Base-by-base conservation (phyloP, 2,113 vertebrate species). In the Camelus bactrianus region DNA sequence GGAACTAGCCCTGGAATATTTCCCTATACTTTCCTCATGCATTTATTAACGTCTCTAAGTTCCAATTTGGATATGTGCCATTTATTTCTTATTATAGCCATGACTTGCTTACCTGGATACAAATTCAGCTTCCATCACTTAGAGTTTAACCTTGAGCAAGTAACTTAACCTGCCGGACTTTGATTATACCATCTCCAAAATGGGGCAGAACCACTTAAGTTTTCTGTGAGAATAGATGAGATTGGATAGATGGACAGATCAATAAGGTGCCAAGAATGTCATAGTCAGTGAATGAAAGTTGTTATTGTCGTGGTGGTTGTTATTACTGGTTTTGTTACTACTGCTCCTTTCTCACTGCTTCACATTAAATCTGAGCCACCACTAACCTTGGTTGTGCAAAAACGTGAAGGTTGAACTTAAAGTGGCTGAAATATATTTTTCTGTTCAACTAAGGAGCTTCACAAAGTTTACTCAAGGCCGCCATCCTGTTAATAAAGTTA, bases 371-470 rank as follows among this genome's bases (percentile, higher is more conserved):
- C 20, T 80, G n/a, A 89, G 32, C 54, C 64, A 69, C 26, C 50
- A 9, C 17, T 22, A 62, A 62, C 26, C 14, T 88, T 90, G 22
- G 16, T 54, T 48, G n/a, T 52, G 24, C 70, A 83, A 81, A 81
- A 56, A 26, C 50, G 52, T 79, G 69, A 94, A 77, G 6, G 64
- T 56, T 79, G 50, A 83, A 64, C 6, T 84, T 77, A 46, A 84
- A 19, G 32, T 70, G 26, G 9, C 38, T 64, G 24, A 94, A 89
- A 76, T 56, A 1, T 28, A 72, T 60, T 85, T 86, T 91, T 77
- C 58, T 95, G 8, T 84, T 28, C 75, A 22, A 30, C 60, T 82
- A 77, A 86, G 75, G 42, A 92, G 24, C 30, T 83, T 96, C 42
- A 58, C 38, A 67, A n/a, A 58, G 17, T 50, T 81, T 75, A 26